Base-by-base conservation (phyloP, 2,888 invertebrate species). In the Chironomus tentans region DNA sequence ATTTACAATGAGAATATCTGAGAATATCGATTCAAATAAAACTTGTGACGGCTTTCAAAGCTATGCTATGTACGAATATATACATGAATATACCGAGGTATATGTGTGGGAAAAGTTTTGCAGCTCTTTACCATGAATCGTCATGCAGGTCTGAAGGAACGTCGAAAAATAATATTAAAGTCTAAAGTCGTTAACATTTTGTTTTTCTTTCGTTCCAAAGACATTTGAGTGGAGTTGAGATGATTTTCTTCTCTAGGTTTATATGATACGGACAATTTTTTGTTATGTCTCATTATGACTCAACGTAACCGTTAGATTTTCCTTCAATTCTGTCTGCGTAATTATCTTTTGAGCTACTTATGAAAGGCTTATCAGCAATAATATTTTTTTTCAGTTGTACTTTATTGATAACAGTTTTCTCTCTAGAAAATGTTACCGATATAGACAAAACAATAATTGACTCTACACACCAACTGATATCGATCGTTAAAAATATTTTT, bases 11-110 rank as follows among this genome's bases (percentile, higher is more conserved):
- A 68, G 65, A 68, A 48, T 68, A 74, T 74, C 74, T 74, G 74
- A 74, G 74, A 74, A 74, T 74, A 74, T 74, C 74, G 74, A 74
- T 74, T 74, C 74, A 65, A 74, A 74, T 72, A 74, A 74, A 62
- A 74, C 68, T 74, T 68, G 74, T 38, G 46, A 68, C 46, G 68
- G 68, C 21, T 68, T 68, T 28, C 22, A 24, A 65, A 65, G 56
- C 56, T 56, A 56, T 56, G 56, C 18, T 7, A 18, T 18, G 56
- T 56, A 65, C 65, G 21, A 24, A 13, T 65, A 24, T 38, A 38
- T 21, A 22, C 65, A 21, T 21, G 61, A n/a, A 28, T 48, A 24
- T 13, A 18, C n/a, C n/a, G 15, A 62, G 24, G 74, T 24, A 15
- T 74, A 46, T 74, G 68, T 74, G 74, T 74, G 74, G 74, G 74